These are phyloP conservation scores for Augochlora pura DNA, from an alignment of 1,140 invertebrate species.

Conservation along the genomic window DNA sequence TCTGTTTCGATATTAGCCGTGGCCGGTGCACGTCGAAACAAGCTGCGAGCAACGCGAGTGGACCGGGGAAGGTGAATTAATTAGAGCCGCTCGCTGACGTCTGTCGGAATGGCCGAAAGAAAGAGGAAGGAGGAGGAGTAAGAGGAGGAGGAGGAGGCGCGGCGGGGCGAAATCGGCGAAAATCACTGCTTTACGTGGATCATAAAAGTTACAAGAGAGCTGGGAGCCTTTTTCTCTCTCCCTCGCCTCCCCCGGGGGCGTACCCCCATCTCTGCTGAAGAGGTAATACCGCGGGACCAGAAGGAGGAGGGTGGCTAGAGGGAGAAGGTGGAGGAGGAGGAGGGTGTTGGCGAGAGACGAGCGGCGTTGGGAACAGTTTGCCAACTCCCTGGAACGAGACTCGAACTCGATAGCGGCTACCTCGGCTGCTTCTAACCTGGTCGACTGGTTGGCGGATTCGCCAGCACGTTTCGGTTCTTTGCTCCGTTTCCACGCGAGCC, in stretches of 20 bases:
- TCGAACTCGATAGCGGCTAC: slow-evolving; percentile 64
- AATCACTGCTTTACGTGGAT: slow-evolving; percentile 68
- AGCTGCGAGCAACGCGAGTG: slow-evolving; percentile 12
- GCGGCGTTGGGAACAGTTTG: slow-evolving; percentile 70
- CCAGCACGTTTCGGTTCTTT: slow-evolving; percentile 62
- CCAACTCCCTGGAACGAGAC: slow-evolving; percentile 75
- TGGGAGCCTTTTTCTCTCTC: slow-evolving; percentile 58
- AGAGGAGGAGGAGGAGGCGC: slow-evolving; percentile 5
- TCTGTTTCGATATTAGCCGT: slow-evolving; percentile 38
- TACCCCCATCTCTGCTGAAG: slow-evolving; percentile 62
- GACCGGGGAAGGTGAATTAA: slow-evolving; percentile 64
- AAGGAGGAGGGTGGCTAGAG: too few species aligned
- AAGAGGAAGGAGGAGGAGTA: not conserved
- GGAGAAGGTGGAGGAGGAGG: slow-evolving; percentile 30
- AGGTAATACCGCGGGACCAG: slow-evolving; percentile 61
- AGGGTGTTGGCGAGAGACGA: not conserved
- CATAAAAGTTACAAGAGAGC: slow-evolving; percentile 74
- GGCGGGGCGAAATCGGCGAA: slow-evolving; percentile 55
- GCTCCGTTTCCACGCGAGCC: slow-evolving; percentile 36
- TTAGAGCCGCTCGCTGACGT: slow-evolving; percentile 40
- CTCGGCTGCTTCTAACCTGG: slow-evolving; percentile 39
- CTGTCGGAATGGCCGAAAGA: slow-evolving; percentile 23
- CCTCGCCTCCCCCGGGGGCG: not conserved
- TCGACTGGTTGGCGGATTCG: slow-evolving; percentile 28
- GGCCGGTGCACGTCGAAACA: slow-evolving; percentile 12